Base-by-base conservation (phyloP, 2,113 vertebrate genomes). In the Cephalopterus ornatus region DNA sequence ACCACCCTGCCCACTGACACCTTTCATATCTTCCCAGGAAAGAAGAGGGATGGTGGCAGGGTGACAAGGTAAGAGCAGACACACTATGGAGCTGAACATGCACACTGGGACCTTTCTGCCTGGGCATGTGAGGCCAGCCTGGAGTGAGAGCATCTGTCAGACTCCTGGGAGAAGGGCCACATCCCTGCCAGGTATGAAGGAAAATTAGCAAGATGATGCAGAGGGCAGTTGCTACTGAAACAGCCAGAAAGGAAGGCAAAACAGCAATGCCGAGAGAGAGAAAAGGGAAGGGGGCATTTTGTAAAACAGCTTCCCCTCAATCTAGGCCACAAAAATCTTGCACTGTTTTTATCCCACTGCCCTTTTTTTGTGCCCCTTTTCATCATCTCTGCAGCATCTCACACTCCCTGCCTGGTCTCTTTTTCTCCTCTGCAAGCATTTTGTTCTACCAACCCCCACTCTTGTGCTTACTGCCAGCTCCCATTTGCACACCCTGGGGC, bases 11-110 rank as follows among this genome's bases (percentile, higher is more conserved):
- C 37, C 71, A 63, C 10, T 4, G 1, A 61, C 41, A 61, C 11
- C 50, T 76, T 77, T 71, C 76, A 79, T 28, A 32, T 47, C 62
- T 63, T 65, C 88, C 67, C 56, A 75, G 39, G 58, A 91, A 17
- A 79, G 28, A 70, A 42, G 26, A 41, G 30, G 11, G 63, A 76
- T 8, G 41, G 55, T 70, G 47, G n/a, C 72, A 63, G 41, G 24
- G 83, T 32, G 55, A 33, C n/a, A 22, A 0, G 12, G 49, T 23
- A n/a, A 49, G 30, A 39, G 22, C 5, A 55, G 74, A 66, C 33
- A 17, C 0, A 0, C 24, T 53, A 32, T 1, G 0, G 5, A 28
- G 47, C 59, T 62, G 44, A 71, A 41, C 6, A 35, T 0, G 3
- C 6, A 24, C 74, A 42, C 28, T 24, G 56, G 56, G 46, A 37